Evolutionary conservation across 64 coral and sea anemone genomes (phyloP).

Genomic region (Stylophora pistillata): DNA sequence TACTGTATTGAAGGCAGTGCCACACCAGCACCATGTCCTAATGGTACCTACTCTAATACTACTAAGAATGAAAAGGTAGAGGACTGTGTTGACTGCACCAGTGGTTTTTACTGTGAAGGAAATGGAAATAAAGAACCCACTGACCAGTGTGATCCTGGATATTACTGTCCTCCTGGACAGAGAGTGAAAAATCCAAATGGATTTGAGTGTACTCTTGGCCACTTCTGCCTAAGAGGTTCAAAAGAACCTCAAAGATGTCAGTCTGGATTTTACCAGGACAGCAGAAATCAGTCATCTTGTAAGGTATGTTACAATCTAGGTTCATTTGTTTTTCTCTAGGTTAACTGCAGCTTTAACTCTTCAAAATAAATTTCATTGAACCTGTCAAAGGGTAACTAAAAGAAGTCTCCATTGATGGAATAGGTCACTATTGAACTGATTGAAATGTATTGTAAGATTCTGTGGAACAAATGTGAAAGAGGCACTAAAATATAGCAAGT

Average conservation of each 20-base stretch:
- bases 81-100: conserved; percentile 76
- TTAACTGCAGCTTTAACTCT: too few relatives aligned
- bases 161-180: conserved; percentile 88
- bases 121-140: conserved; percentile 71
- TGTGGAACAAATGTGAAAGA: too few relatives aligned
- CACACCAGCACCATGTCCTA: conserved; percentile 70
- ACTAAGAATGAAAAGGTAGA: conserved; percentile 67
- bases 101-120: conserved; percentile 79
- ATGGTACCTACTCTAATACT: conserved; percentile 85
- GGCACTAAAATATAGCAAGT: too few relatives aligned
- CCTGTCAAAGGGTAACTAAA: background rate
- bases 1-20: conserved; percentile 74
- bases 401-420: background rate
- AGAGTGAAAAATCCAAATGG: conserved; percentile 61
- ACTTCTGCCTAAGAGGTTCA: conserved; percentile 82
- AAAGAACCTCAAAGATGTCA: conserved; percentile 74
- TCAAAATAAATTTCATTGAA: too few relatives aligned
- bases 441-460: too few relatives aligned
- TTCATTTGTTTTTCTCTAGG: too few relatives aligned
- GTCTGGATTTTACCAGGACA: conserved; percentile 88
- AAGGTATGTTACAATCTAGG: conserved; percentile 54
- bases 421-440: too few relatives aligned
- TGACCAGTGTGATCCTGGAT: conserved; percentile 75
- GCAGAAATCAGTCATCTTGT: conserved; percentile 56
- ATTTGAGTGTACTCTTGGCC: conserved; percentile 76